phyloP scores from a whole-genome alignment of 2,888 invertebrate genomes.

The Acholoe squamosa region DNA sequence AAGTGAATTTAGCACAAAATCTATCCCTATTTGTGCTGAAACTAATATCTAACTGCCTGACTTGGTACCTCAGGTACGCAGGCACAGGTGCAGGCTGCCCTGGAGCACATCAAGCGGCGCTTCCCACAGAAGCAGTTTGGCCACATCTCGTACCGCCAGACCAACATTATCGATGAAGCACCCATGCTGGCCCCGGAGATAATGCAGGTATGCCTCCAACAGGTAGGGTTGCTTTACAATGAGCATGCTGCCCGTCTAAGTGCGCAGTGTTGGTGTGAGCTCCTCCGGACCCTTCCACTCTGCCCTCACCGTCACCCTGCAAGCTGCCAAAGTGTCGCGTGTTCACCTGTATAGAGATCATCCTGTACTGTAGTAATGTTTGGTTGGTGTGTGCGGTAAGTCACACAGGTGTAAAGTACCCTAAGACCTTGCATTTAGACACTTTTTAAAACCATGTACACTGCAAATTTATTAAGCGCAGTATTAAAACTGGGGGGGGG shows the following conservation, averaged over 20 bases:
- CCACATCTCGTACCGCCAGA: slow-evolving; percentile 84
- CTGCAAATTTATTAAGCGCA: too few species aligned
- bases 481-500: too few species aligned
- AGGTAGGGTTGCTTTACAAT: slow-evolving; percentile 22
- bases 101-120: slow-evolving; percentile 92
- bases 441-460: too few species aligned
- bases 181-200: slow-evolving; percentile 59
- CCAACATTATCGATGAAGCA: background rate
- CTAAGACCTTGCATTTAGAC: too few species aligned
- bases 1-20: too few species aligned
- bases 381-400: too few species aligned
- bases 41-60: too few species aligned
- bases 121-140: slow-evolving; percentile 93
- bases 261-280: background rate
- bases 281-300: background rate
- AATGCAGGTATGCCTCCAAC: slow-evolving; percentile 63
- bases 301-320: background rate
- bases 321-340: background rate
- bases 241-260: background rate
- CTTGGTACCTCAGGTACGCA: slow-evolving; percentile 63
- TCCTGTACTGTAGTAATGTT: too few species aligned
- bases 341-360: background rate
- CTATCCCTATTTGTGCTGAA: too few species aligned
- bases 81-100: slow-evolving; percentile 89
- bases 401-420: too few species aligned